phyloP scores from a whole-genome alignment of 2,797 vertebrate genomes.

The Rhinichthys osculus region DNA sequence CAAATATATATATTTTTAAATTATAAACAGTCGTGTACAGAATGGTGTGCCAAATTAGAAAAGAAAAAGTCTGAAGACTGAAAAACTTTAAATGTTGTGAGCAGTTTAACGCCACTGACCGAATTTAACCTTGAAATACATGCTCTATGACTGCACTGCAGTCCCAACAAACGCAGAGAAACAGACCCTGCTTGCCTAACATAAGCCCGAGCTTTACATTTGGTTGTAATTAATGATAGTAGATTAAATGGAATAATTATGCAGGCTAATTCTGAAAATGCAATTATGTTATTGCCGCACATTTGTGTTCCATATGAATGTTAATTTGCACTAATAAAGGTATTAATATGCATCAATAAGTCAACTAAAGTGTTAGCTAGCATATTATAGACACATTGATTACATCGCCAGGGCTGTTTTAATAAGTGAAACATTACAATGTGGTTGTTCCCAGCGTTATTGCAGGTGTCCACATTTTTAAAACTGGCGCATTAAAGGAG shows the following conservation, averaged over 20 bases:
- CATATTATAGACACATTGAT: constrained; percentile 52
- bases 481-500: neutral
- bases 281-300: constrained; percentile 62
- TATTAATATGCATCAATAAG: constrained; percentile 64
- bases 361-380: constrained; percentile 54
- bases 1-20: neutral
- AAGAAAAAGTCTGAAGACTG: neutral
- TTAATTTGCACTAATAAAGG: constrained; percentile 64
- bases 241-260: constrained; percentile 66
- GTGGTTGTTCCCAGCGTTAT: constrained; percentile 1
- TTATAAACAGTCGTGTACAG: neutral
- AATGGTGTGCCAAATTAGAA: constrained; percentile 12
- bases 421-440: constrained; percentile 6
- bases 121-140: constrained; percentile 10
- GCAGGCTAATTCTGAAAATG: constrained; percentile 63
- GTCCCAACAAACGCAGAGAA: constrained; percentile 28
- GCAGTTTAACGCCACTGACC: neutral
- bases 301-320: constrained; percentile 62
- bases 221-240: constrained; percentile 60
- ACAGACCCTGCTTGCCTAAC: constrained; percentile 34
- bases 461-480: constrained; percentile 18
- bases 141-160: constrained; percentile 19
- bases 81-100: neutral
- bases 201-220: constrained; percentile 37
- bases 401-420: constrained; percentile 30